phyloP scores from a whole-genome alignment of 92 coral and sea anemone species.

The Zoanthus gigantus region DNA sequence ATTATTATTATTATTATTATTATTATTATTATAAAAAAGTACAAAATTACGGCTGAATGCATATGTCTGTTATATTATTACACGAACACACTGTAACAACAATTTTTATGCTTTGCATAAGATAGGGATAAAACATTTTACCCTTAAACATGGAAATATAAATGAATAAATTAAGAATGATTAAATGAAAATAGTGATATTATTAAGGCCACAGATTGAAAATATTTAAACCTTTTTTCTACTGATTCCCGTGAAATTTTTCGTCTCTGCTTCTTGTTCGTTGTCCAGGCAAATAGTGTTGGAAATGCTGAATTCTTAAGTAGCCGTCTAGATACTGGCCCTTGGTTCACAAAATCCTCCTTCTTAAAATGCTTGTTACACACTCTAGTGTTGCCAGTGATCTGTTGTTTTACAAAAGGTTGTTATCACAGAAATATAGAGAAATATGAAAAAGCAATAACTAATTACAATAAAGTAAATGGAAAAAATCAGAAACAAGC shows the following conservation, averaged over 20 bases:
- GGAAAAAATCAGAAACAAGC: conserved; percentile 14
- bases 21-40: not conserved
- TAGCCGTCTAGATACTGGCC: not conserved
- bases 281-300: conserved; percentile 4
- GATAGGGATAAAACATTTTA: not conserved
- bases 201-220: not conserved
- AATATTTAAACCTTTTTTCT: not conserved
- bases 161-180: not conserved
- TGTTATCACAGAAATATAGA: conserved; percentile 8
- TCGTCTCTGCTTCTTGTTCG: not conserved
- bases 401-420: conserved; percentile 2
- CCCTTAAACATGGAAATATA: not conserved
- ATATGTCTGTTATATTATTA: no score
- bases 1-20: not conserved
- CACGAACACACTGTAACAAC: not conserved
- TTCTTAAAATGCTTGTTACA: conserved; percentile 13
- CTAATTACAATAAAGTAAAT: not conserved
- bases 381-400: conserved; percentile 18
- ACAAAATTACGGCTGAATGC: no score
- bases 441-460: not conserved
- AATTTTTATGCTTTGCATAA: not conserved
- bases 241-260: not conserved
- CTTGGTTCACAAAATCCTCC: not conserved
- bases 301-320: conserved; percentile 4
- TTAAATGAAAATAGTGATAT: not conserved